A percentile compares a stretch with the other conserved stretches of the same genome.
Conservation (phyloP, 2,797 vertebrate species). For the Luscinia luscinia region DNA sequence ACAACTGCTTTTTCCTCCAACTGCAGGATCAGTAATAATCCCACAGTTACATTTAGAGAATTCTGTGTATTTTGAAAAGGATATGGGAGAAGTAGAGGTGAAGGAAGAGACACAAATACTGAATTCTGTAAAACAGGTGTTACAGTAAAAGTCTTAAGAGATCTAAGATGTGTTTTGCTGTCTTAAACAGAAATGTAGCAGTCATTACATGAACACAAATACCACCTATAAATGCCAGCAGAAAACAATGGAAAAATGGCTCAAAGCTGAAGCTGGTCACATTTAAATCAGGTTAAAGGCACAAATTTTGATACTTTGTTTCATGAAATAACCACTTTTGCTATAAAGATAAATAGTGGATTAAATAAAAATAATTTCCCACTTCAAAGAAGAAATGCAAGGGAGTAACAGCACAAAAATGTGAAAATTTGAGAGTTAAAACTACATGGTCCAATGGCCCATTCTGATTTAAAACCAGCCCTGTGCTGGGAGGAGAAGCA, state of each 20-base stretch:
- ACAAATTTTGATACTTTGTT: not conserved
- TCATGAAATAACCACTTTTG: not conserved
- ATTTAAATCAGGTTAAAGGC: not conserved
- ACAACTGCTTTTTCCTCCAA: not conserved
- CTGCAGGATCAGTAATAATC: not conserved
- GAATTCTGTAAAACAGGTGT: not conserved
- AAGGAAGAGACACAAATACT: not conserved
- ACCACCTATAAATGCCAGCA: not conserved
- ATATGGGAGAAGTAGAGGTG: not conserved
- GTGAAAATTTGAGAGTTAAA: not conserved
- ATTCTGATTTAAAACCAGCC: not conserved
- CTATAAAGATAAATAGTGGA: not conserved
- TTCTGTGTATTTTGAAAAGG: not conserved
- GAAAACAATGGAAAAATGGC: not conserved
- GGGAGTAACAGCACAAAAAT: not conserved
- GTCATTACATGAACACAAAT: not conserved
- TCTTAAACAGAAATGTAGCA: not conserved
- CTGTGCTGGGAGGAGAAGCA: not conserved
- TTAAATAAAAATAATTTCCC: not conserved
- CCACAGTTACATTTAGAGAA: not conserved
- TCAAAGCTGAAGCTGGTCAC: not conserved
- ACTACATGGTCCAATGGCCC: not conserved
- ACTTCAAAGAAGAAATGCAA: not conserved
- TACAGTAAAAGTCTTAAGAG: not conserved
- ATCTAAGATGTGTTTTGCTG: not conserved